A percentile compares a stretch with the other conserved stretches of the same genome.
Evolutionary conservation across 2,888 invertebrate genomes (phyloP).

Genomic region (Lithophane leautieri): DNA sequence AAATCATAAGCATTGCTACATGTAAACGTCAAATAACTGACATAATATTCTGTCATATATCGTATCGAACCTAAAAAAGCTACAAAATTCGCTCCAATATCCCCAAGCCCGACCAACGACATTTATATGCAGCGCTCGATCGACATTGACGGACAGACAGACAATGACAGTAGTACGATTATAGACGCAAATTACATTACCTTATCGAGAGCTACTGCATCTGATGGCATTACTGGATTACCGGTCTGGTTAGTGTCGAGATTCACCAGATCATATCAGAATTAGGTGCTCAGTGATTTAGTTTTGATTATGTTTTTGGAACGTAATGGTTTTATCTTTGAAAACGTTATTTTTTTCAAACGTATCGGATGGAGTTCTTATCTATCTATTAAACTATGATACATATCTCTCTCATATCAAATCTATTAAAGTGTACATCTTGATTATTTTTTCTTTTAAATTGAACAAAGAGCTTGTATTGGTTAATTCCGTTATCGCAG

Average conservation of each 20-base stretch:
- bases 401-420: neutral
- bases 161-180: conserved; percentile 30
- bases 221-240: conserved; percentile 41
- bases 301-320: neutral
- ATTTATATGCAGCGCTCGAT: conserved; percentile 39
- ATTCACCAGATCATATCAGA: conserved; percentile 20
- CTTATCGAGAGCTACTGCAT: conserved; percentile 50
- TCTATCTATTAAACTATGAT: neutral
- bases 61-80: neutral
- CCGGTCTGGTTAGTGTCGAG: conserved; percentile 37
- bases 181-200: conserved; percentile 55
- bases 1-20: neutral
- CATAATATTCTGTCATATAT: too few species aligned
- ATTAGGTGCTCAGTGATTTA: conserved; percentile 15
- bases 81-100: conserved; percentile 12
- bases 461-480: too few species aligned
- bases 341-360: neutral
- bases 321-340: neutral
- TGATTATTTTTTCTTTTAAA: neutral
- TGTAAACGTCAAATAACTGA: neutral
- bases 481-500: neutral
- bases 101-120: neutral
- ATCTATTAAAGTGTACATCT: neutral
- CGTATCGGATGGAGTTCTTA: neutral
- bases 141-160: conserved; percentile 43